Evolutionary conservation across 2,113 vertebrate species (phyloP), one percentile per base, ranked within the genome.

Genomic region (Madoqua kirkii): DNA sequence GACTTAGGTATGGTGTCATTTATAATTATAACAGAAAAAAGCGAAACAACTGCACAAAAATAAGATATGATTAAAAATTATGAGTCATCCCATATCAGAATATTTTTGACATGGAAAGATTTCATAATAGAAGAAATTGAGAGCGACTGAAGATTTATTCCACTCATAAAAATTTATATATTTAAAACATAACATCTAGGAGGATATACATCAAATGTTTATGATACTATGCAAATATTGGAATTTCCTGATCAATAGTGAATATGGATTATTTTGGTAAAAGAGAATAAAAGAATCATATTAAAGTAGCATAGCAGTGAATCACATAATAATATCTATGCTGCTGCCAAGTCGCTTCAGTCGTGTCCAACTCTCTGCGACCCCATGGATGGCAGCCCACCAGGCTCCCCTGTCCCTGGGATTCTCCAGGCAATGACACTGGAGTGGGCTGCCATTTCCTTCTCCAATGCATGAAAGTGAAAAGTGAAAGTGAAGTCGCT

Each of bases 11-110:
- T 85, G 29, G 48, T 9, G 33, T n/a, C 59, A 33, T 82, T 91
- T 89, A 89, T 19, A 31, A 87, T 64, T 89, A 88, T 92, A 82
- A 95, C 33, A 90, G 81, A 79, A 91, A 95, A 94, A 60, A 33
- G 27, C 40, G 27, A 93, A 84, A 64, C 3, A 92, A 78, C 19
- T 92, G 8, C 76, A 19, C n/a, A 54, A 62, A 45, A 93, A 82
- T 50, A 76, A 8, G 43, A 33, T 92, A 29, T 62, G 31, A 89
- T 36, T 74, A 89, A 90, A 79, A 74, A 85, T 27, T 82, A 85
- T 60, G 83, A 93, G 93, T 97, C 36, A 91, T 59, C 17, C 33
- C 71, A 91, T 87, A 59, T 87, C 12, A 89, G 40, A 87, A 86
- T 40, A 59, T 40, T 59, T 93, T 76, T 96, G 31, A 90, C 25